Evolutionary conservation across 2,797 vertebrate genomes (phyloP).

Genomic region (Sarcophilus harrisii): DNA sequence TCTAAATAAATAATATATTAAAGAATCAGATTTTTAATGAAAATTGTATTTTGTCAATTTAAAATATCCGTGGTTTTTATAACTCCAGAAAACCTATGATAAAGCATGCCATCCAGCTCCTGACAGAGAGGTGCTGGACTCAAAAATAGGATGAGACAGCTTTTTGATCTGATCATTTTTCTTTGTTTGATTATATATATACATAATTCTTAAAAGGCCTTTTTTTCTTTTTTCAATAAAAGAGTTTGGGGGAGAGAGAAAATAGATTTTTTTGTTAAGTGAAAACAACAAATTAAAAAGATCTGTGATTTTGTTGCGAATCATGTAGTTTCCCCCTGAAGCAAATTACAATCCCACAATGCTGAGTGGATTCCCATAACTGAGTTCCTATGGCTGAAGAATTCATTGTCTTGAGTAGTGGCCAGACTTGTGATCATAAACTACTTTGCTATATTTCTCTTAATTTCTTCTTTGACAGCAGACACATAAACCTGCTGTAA

Average conservation of each 20-base stretch:
- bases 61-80: not conserved
- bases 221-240: not conserved
- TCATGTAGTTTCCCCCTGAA: not conserved
- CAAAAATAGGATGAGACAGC: not conserved
- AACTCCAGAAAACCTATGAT: not conserved
- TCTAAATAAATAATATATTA: not conserved
- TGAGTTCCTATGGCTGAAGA: not conserved
- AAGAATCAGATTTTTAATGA: not conserved
- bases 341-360: not conserved
- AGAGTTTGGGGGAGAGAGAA: not conserved
- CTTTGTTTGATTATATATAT: not conserved
- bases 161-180: not conserved
- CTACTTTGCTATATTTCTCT: not conserved
- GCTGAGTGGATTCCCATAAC: not conserved
- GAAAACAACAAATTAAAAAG: not conserved
- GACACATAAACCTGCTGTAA: not conserved
- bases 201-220: not conserved
- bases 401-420: not conserved
- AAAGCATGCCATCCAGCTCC: not conserved
- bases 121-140: not conserved
- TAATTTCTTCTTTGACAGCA: not conserved
- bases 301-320: not conserved
- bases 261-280: not conserved
- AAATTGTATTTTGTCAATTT: not conserved
- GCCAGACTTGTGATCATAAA: not conserved